Evolutionary conservation across 2,888 invertebrate genomes (phyloP).

Genomic region (Salticus scenicus): DNA sequence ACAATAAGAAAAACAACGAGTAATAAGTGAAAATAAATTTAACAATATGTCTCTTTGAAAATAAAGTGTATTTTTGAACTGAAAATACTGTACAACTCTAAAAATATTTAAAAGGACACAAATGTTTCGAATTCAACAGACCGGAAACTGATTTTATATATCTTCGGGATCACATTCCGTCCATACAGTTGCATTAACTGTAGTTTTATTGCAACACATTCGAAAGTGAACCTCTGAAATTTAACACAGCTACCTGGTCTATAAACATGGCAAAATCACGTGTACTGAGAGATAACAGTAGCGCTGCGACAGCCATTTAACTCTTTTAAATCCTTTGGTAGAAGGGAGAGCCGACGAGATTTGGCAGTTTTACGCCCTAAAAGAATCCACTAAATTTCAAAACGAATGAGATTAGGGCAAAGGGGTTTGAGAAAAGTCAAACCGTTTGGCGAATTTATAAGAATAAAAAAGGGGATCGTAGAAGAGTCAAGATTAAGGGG

Average conservation of each 20-base stretch:
- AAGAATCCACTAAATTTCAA: conserved; percentile 64
- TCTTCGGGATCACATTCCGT: background rate
- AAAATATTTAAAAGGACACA: too few relatives aligned
- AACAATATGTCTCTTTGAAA: too few relatives aligned
- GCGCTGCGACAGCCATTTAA: conserved; percentile 40
- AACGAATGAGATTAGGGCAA: conserved; percentile 63
- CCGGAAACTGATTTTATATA: too few relatives aligned
- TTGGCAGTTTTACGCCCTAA: conserved; percentile 66
- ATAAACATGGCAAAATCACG: conserved; percentile 60
- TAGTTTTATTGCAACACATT: conserved; percentile 12
- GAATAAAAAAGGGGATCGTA: conserved; percentile 38
- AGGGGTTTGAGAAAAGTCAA: conserved; percentile 56
- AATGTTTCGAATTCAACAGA: too few relatives aligned
- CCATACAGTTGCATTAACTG: background rate
- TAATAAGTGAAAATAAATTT: too few relatives aligned
- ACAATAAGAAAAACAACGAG: too few relatives aligned
- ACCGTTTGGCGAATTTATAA: conserved; percentile 50
- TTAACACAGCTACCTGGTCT: conserved; percentile 9
- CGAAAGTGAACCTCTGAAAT: conserved; percentile 3
- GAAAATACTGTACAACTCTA: too few relatives aligned
- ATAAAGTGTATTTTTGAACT: too few relatives aligned
- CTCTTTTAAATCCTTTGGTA: conserved; percentile 58
- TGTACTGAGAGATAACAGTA: conserved; percentile 39
- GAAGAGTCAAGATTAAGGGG: conserved; percentile 34
- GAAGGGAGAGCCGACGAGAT: conserved; percentile 38